Percentiles rank a stretch among this genome's conserved stretches.
phyloP scores from a whole-genome alignment of 2,113 vertebrate species.

The Archocentrus centrarchus region DNA sequence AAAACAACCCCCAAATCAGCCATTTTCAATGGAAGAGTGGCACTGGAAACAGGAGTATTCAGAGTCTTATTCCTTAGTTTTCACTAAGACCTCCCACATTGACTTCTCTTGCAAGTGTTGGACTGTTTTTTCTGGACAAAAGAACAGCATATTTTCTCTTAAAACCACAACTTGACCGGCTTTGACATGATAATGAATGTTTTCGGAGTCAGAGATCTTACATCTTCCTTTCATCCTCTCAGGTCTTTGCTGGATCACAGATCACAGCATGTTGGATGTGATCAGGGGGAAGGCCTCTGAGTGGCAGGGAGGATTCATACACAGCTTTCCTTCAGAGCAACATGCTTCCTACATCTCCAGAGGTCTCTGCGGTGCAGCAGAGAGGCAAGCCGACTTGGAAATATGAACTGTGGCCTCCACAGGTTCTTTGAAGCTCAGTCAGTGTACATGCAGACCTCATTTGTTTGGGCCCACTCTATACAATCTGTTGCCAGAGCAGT shows the following conservation, averaged over 20 bases:
- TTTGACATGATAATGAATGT: conserved; percentile 52
- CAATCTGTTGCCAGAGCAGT: conserved; percentile 17
- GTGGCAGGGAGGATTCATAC: conserved; percentile 32
- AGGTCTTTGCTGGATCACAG: conserved; percentile 36
- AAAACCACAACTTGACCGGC: conserved; percentile 23
- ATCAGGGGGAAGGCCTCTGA: conserved; percentile 38
- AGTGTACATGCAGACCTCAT: conserved; percentile 23
- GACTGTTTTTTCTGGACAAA: background rate
- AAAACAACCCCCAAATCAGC: background rate
- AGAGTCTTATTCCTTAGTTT: background rate
- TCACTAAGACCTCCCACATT: background rate
- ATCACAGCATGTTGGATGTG: conserved; percentile 39
- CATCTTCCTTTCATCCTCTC: conserved; percentile 43
- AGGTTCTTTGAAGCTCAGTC: conserved; percentile 42
- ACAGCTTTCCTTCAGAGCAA: conserved; percentile 24
- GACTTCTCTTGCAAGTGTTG: background rate
- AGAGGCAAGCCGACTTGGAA: conserved; percentile 17
- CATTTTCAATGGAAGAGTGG: background rate
- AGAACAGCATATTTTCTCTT: background rate
- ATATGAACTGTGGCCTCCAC: conserved; percentile 36
- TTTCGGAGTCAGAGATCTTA: conserved; percentile 27
- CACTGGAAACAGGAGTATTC: background rate
- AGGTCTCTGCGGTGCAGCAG: conserved; percentile 33
- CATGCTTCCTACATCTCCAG: conserved; percentile 30
- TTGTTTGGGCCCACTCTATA: conserved; percentile 32